A percentile compares a stretch with the other conserved stretches of the same genome.
These are phyloP conservation scores for Argopecten irradians DNA, from an alignment of 1,140 invertebrate species.

Conservation along the genomic window DNA sequence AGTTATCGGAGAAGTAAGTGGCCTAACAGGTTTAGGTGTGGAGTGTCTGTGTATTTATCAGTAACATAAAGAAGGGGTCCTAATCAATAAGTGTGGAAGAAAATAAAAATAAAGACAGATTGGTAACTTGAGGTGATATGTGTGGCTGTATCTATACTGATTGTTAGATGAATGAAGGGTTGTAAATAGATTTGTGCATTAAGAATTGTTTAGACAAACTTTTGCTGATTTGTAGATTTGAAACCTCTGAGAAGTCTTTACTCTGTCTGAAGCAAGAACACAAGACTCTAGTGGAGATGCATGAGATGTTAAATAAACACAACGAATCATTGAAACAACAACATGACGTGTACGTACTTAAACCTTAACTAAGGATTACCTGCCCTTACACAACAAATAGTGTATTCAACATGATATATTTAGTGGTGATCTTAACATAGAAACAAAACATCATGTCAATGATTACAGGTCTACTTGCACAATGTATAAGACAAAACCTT, in stretches of 20 bases:
- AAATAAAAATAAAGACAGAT: too few species aligned
- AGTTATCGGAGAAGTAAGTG: constrained; percentile 66
- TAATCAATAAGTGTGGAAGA: too few species aligned
- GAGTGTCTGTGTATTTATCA: too few species aligned
- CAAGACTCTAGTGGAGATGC: constrained; percentile 69
- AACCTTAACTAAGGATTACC: constrained; percentile 1
- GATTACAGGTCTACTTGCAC: background rate
- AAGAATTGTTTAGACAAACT: background rate
- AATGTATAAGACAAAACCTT: background rate
- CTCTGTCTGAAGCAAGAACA: constrained; percentile 68
- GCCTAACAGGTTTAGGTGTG: too few species aligned
- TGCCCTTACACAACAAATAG: too few species aligned
- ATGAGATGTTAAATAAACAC: constrained; percentile 73
- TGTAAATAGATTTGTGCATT: background rate
- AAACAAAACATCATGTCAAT: background rate
- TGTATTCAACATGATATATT: background rate
- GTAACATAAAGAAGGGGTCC: too few species aligned
- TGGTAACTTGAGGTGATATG: too few species aligned
- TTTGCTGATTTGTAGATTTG: constrained; percentile 54
- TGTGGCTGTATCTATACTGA: too few species aligned
- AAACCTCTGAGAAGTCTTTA: constrained; percentile 54
- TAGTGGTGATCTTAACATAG: background rate
- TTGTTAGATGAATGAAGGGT: too few species aligned
- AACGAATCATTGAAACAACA: constrained; percentile 72
- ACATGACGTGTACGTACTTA: constrained; percentile 69